phyloP scores from a whole-genome alignment of 2,797 vertebrate species.

The Myotis myotis region DNA sequence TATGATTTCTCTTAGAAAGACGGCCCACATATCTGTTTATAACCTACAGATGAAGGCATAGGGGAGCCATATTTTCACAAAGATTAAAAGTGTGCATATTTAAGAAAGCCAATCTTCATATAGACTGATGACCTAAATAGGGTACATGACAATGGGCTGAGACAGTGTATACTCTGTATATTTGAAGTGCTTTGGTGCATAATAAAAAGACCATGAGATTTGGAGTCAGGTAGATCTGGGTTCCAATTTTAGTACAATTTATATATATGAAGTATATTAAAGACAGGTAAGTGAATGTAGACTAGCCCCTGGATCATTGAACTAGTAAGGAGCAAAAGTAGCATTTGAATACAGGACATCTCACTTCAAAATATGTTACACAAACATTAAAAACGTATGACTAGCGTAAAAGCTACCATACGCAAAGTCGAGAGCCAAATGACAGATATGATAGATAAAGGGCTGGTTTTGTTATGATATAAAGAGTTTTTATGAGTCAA shows the following conservation, averaged over 20 bases:
- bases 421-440: neutral
- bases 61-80: neutral
- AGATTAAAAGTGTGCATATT: neutral
- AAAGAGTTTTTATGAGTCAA: neutral
- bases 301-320: neutral
- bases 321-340: neutral
- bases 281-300: neutral
- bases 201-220: neutral
- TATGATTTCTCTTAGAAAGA: neutral
- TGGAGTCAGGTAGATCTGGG: neutral
- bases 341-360: neutral
- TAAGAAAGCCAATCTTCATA: neutral
- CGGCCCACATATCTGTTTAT: neutral
- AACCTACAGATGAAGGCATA: neutral
- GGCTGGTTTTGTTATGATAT: neutral
- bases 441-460: neutral
- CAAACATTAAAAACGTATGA: neutral
- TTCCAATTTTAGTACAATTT: constrained; percentile 12
- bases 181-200: neutral
- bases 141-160: neutral
- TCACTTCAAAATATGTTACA: neutral
- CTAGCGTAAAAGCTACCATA: neutral
- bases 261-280: neutral
- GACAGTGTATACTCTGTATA: neutral
- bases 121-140: neutral